Percentiles rank a stretch among this genome's conserved stretches.
phyloP scores from a whole-genome alignment of 2,888 invertebrate genomes.

The Colostygia pectinataria region DNA sequence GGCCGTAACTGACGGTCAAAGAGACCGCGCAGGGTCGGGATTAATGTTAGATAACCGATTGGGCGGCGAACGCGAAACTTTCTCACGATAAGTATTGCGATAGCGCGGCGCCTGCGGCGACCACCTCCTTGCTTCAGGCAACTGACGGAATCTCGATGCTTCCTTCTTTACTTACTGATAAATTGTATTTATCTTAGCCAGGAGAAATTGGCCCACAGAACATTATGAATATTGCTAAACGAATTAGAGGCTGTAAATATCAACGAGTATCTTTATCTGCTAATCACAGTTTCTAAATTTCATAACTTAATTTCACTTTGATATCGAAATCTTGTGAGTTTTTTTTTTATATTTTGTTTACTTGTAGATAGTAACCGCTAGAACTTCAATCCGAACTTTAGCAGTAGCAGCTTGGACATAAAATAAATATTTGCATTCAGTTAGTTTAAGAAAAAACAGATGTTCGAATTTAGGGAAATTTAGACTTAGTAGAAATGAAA shows the following conservation, averaged over 20 bases:
- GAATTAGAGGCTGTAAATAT: too few species aligned
- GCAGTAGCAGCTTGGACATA: slow-evolving; percentile 22
- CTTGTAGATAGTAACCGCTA: too few species aligned
- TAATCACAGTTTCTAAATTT: too few species aligned
- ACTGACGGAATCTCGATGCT: slow-evolving; percentile 45
- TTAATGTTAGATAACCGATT: slow-evolving; percentile 67
- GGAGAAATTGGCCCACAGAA: too few species aligned
- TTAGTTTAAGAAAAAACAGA: slow-evolving; percentile 40
- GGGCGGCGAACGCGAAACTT: slow-evolving; percentile 67
- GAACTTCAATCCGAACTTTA: slow-evolving; percentile 17
- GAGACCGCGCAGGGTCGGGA: slow-evolving; percentile 65
- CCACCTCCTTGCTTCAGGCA: slow-evolving; percentile 42
- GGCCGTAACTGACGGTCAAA: slow-evolving; percentile 65
- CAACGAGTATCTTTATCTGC: too few species aligned
- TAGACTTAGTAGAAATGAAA: slow-evolving; percentile 61
- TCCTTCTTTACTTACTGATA: slow-evolving; percentile 41
- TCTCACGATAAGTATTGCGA: slow-evolving; percentile 66
- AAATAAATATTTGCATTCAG: slow-evolving; percentile 31
- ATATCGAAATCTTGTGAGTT: too few species aligned
- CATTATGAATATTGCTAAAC: too few species aligned
- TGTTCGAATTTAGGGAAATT: slow-evolving; percentile 48
- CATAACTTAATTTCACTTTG: too few species aligned
- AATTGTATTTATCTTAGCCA: slow-evolving; percentile 38
- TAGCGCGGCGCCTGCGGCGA: slow-evolving; percentile 42
- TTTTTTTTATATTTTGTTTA: too few species aligned